Evolutionary conservation across 1,140 invertebrate genomes (phyloP), one percentile per base, ranked within the genome.

Genomic region (Coelopa frigida): DNA sequence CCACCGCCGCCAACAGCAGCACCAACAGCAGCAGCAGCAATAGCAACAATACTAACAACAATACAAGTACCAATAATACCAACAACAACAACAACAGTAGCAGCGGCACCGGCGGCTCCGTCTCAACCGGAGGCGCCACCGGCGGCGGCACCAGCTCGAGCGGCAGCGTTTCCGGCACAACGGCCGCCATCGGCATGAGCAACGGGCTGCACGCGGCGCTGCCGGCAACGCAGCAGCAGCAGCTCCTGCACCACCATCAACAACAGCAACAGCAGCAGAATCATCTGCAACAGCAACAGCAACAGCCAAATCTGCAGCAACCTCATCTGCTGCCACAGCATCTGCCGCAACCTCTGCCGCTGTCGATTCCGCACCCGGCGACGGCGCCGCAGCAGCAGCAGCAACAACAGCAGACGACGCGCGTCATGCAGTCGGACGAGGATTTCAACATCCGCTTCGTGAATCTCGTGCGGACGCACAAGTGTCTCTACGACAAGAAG

Each of bases 381-480:
- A 35, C 18, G 26, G 32, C 24, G 11, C 36, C 27, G n/a, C 37
- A 26, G 26, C 37, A 12, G 20, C 36, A 11, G 14, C 29, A 12
- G 15, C 22, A 3, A 33, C 27, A 29, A 37, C 26, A 41, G 29
- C 17, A 54, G 33, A 33, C 58, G 22, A 60, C 53, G 37, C 58
- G 61, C 41, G 58, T 62, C 17, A 66, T 66, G 62, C 62, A 66
- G 47, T 54, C 62, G 27, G 68, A 70, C 53, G 68, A 70, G 50
- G 68, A 68, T 51, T 70, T 64, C 35, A 70, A 70, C 50, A 68
- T 70, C 15, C 50, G 61, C 15, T 70, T 70, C 46, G 68, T 70
- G 37, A 68, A 69, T 51, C 50, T 66, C 43, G 64, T 70, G 20
- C 55, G 67, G 44, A 57, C 51, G 46, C 56, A 69, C 47, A 54